These are phyloP conservation scores for Leucophenga maculata DNA, from an alignment of 2,888 invertebrate genomes.

Conservation along the genomic window DNA sequence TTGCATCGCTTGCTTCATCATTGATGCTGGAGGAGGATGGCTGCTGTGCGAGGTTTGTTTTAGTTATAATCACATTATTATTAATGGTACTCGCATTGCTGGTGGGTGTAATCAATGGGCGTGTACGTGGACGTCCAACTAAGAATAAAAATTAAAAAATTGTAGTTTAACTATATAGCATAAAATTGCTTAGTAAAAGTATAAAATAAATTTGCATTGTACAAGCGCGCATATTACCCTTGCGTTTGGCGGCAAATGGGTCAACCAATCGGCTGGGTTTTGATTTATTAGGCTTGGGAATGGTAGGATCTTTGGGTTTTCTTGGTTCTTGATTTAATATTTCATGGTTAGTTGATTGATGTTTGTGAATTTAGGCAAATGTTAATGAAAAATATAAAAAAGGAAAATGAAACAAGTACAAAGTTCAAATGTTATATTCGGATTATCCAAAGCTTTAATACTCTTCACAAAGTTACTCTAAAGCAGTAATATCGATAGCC, in stretches of 20 bases:
- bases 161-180: too few species aligned
- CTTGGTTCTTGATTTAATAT: background rate
- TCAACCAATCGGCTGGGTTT: slow-evolving; percentile 59
- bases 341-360: slow-evolving; percentile 19
- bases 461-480: too few species aligned
- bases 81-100: background rate
- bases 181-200: too few species aligned
- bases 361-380: slow-evolving; percentile 15
- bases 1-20: slow-evolving; percentile 66
- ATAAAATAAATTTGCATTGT: slow-evolving; percentile 5
- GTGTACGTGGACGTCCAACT: slow-evolving; percentile 74
- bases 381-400: slow-evolving; percentile 26
- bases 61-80: slow-evolving; percentile 25
- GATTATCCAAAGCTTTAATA: background rate
- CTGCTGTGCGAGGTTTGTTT: slow-evolving; percentile 24
- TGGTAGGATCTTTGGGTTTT: slow-evolving; percentile 36
- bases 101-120: slow-evolving; percentile 52
- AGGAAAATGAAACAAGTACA: too few species aligned
- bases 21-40: slow-evolving; percentile 40
- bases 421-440: slow-evolving; percentile 9
- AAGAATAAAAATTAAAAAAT: slow-evolving; percentile 4
- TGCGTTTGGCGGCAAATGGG: slow-evolving; percentile 69
- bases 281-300: slow-evolving; percentile 55
- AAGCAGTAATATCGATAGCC: too few species aligned
- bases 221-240: slow-evolving; percentile 61